phyloP scores from a whole-genome alignment of 2,113 vertebrate species.

The Xenopus tropicalis region DNA sequence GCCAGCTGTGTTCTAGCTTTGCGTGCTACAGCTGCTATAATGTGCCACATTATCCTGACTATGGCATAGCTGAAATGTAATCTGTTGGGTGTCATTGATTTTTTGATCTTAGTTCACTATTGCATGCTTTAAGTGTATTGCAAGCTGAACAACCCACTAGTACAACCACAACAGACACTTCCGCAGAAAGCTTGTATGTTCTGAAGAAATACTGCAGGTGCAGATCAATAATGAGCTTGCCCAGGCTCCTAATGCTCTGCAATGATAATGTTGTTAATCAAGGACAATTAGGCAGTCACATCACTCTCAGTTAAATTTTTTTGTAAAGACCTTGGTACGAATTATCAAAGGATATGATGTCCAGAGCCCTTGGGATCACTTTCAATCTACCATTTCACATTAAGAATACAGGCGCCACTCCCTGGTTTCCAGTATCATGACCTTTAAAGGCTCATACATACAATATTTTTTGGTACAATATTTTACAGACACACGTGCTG shows the following conservation, averaged over 20 bases:
- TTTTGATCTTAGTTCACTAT: too few species aligned
- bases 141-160: too few species aligned
- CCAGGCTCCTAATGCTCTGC: not conserved
- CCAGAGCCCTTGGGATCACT: not conserved
- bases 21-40: too few species aligned
- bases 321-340: not conserved
- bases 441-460: not conserved
- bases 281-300: not conserved
- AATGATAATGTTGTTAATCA: not conserved
- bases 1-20: too few species aligned
- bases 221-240: not conserved
- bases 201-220: not conserved
- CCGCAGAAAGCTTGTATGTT: too few species aligned
- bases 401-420: conserved; percentile 16
- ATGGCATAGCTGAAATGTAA: too few species aligned
- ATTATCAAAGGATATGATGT: not conserved
- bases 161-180: too few species aligned
- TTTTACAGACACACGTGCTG: too few species aligned
- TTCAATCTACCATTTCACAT: conserved; percentile 3
- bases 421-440: conserved; percentile 14
- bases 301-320: not conserved
- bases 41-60: too few species aligned
- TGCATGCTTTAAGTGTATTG: too few species aligned
- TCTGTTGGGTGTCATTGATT: too few species aligned
- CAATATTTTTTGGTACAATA: too few species aligned